Evolutionary conservation across 2,888 invertebrate genomes (phyloP), one percentile per base, ranked within the genome.

Genomic region (Ormyrus rosae): DNA sequence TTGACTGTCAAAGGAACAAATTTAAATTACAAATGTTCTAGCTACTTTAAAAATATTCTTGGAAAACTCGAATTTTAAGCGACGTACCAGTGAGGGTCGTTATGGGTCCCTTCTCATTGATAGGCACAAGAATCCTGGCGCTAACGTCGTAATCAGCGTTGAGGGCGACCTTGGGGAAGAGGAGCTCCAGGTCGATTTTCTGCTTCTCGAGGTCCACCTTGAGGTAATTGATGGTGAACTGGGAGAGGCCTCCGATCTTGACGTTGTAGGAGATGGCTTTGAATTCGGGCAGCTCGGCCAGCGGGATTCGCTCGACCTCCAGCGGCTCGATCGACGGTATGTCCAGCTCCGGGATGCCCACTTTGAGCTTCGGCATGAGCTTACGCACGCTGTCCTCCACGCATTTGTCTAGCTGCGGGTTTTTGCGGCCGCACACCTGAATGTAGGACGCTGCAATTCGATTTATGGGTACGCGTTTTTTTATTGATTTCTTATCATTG

Each of bases 261-360:
- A 88, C 83, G 68, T 90, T 81, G 0, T 53, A 68, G 0, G 88
- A 86, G 1, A 61, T 34, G 0, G 89, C 87, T 56, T 83, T 83
- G 7, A 90, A 86, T 9, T 84, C 85, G 2, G 82, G 72, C 0
- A 84, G 76, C n/a, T 89, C 83, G 0, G 85, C 79, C 5, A 91
- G 53, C 11, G 82, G 11, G 2, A 90, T 78, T n/a, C 82, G 55
- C 0, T 86, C 84, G 0, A 91, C 72, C 0, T 4, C 0, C 8
- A 91, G 55, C 0, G 90, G 90, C 4, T 91, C 89, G 0, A 85
- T 0, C 0, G 88, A 8, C 0, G 90, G 89, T 2, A 90, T 71
- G 0, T 85, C 82, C 51, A 91, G 63, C 72, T 91, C 90, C 0
- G 89, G 86, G 3, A 90, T 88, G 2, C 91, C 91, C 0, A 0